Conservation (phyloP, 2,113 vertebrate species). For the Catharus bicknelli region DNA sequence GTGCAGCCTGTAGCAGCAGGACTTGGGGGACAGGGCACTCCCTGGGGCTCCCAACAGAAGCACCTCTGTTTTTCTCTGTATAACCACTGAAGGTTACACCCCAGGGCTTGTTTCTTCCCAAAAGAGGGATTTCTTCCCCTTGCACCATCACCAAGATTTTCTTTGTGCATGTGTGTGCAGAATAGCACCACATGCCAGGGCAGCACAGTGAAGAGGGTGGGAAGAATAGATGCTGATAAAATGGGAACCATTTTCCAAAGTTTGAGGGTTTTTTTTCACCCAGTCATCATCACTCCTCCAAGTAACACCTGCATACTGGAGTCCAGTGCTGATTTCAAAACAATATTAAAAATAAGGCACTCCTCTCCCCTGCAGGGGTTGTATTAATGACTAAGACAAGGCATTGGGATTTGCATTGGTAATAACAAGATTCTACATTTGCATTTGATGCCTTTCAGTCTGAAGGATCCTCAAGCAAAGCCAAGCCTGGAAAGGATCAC, state of each 20-base stretch:
- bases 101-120: neutral
- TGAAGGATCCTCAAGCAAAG: neutral
- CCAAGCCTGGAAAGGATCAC: neutral
- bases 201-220: rapidly evolving
- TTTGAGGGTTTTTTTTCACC: neutral
- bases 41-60: neutral
- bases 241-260: neutral
- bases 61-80: neutral
- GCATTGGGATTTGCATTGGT: neutral
- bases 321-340: neutral
- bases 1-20: neutral
- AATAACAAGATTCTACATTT: neutral
- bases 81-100: neutral
- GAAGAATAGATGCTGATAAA: neutral
- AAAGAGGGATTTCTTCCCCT: neutral
- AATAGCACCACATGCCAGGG: neutral
- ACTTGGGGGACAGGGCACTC: neutral
- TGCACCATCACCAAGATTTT: neutral
- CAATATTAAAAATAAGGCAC: neutral
- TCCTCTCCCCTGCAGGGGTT: neutral
- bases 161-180: rapidly evolving
- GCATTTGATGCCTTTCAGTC: neutral
- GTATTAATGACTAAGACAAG: neutral
- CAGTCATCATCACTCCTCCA: neutral
- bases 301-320: neutral